Evolutionary conservation across 1,140 invertebrate genomes (phyloP).

Genomic region (Arctopsyche grandis): DNA sequence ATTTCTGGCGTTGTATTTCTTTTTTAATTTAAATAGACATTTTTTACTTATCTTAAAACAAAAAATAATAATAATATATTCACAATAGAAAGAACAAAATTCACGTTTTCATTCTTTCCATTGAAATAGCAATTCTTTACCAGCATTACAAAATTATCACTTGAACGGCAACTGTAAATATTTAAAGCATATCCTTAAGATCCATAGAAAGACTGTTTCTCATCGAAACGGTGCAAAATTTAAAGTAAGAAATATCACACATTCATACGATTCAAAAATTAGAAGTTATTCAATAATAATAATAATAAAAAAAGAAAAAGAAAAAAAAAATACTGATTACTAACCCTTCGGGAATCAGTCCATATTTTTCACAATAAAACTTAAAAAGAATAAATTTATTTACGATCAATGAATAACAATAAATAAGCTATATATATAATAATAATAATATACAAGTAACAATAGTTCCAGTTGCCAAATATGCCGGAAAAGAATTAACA

Average conservation of each 20-base stretch:
- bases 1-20: constrained; percentile 14
- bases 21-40: constrained; percentile 29
- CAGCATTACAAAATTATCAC: constrained; percentile 40
- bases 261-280: constrained; percentile 6
- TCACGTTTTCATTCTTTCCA: constrained; percentile 48
- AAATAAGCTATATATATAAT: constrained; percentile 43
- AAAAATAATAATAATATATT: background rate
- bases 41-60: constrained; percentile 31
- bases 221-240: background rate
- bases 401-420: constrained; percentile 30
- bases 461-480: constrained; percentile 47
- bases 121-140: constrained; percentile 52
- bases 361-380: constrained; percentile 23
- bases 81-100: constrained; percentile 53
- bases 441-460: constrained; percentile 43
- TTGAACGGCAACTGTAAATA: constrained; percentile 23
- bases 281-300: background rate
- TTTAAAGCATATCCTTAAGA: background rate
- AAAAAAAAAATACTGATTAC: constrained; percentile 11
- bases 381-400: constrained; percentile 34
- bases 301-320: background rate
- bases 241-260: constrained; percentile 21
- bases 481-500: constrained; percentile 53
- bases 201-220: background rate
- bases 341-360: constrained; percentile 26